Base-by-base conservation (phyloP, 2,113 vertebrate genomes). In the Labeo rohita region DNA sequence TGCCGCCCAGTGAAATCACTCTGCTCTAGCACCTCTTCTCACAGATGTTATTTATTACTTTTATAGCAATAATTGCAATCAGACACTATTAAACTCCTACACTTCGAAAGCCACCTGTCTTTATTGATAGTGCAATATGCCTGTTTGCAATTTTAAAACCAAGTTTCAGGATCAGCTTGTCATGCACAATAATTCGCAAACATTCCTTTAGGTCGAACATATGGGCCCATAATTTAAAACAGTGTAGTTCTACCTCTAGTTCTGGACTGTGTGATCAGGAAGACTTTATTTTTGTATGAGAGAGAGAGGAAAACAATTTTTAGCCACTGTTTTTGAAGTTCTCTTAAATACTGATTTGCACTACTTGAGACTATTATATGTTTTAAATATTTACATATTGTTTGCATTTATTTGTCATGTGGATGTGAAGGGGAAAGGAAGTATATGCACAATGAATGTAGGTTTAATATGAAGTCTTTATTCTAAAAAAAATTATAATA, bases 1-100 rank as follows among this genome's bases (percentile, higher is more conserved):
- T 99, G 87, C 98, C 98, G 2, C 98, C 98, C 50, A 99, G 98
- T 0, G 98, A 99, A 94, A 99, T 99, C 89, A 99, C 98, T 0
- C 92, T 99, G 87, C 95, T 99, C 50, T 99, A 95, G 95, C 59
- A 36, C 61, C 77, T 11, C 83, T 49, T 78, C 15, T 16, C 63
- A 84, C 84, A 43, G 28, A 18, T 66, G 6, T 3, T 76, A 45
- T 52, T 10, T 56, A 70, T 56, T 45, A 68, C 49, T 66, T 76
- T 11, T 23, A 84, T 50, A 16, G 50, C 43, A 76, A 63, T 68
- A 72, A 80, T 28, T 79, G 73, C 49, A 72, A 72, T 84, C 47
- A 79, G 84, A 45, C 61, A 79, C 4, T n/a, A 63, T 45, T 61
- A 59, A 66, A 56, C n/a, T n/a, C 70, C 28, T 56, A 18, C 28